Conservation (phyloP, 2,888 invertebrate species). For the Flexamia atlantica region DNA sequence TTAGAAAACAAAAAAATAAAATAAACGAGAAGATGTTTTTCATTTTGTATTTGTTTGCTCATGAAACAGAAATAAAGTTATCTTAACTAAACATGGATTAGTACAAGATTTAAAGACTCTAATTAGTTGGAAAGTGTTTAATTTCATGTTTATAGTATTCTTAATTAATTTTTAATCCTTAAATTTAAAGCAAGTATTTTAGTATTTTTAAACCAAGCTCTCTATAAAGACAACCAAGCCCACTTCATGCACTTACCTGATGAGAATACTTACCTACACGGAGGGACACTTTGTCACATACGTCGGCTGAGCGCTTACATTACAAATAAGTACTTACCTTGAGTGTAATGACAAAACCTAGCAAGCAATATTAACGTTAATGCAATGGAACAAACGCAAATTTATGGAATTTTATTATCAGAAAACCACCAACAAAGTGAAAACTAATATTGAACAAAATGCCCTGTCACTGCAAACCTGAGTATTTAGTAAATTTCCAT, state of each 20-base stretch:
- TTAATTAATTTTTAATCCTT: neutral
- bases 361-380: neutral
- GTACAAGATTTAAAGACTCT: neutral
- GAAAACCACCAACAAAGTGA: too few species aligned
- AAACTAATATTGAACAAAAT: too few species aligned
- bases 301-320: neutral
- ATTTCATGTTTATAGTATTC: neutral
- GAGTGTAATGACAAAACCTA: neutral
- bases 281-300: neutral
- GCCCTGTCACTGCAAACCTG: too few species aligned
- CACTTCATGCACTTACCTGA: constrained; percentile 29
- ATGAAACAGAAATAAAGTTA: neutral
- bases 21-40: constrained; percentile 33
- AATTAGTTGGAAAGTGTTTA: constrained; percentile 1
- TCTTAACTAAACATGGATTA: neutral
- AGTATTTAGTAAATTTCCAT: too few species aligned
- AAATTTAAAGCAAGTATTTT: neutral
- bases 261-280: constrained; percentile 15
- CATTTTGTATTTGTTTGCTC: constrained; percentile 12
- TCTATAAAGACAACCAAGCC: neutral
- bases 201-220: neutral
- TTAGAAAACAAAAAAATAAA: constrained; percentile 51
- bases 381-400: too few species aligned
- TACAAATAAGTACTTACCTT: constrained; percentile 17
- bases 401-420: too few species aligned